These are phyloP conservation scores for Drosophila erecta DNA, from an alignment of 1,140 invertebrate genomes.

Conservation along the genomic window DNA sequence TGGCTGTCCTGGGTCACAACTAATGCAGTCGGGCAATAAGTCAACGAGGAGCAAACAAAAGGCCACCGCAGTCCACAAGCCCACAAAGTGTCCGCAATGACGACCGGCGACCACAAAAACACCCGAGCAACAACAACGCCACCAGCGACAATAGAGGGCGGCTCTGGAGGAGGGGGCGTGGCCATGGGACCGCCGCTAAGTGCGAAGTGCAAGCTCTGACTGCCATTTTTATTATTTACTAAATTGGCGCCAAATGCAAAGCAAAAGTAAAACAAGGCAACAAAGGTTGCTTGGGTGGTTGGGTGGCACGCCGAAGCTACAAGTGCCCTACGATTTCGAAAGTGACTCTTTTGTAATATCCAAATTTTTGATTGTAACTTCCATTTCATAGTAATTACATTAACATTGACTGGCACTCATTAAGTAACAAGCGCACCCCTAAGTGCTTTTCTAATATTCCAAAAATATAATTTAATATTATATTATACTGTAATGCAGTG, in stretches of 20 bases:
- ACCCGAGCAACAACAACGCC: conserved; percentile 23
- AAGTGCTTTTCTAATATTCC: too few relatives aligned
- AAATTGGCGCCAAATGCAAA: conserved; percentile 81
- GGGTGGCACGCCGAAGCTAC: not conserved
- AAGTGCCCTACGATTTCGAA: conserved; percentile 2
- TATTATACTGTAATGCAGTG: too few relatives aligned
- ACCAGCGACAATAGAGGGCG: conserved; percentile 7
- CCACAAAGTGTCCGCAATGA: conserved; percentile 74
- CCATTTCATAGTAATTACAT: too few relatives aligned
- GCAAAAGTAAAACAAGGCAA: conserved; percentile 57
- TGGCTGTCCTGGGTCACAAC: conserved; percentile 42
- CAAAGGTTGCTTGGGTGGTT: conserved; percentile 3
- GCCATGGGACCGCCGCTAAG: conserved; percentile 49
- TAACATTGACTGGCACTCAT: too few relatives aligned
- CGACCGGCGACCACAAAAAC: conserved; percentile 54
- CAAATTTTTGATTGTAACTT: too few relatives aligned
- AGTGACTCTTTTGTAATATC: too few relatives aligned
- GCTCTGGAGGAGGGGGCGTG: not conserved
- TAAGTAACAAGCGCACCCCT: too few relatives aligned
- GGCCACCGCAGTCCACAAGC: conserved; percentile 57
- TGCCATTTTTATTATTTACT: conserved; percentile 80
- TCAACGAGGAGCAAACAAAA: conserved; percentile 71
- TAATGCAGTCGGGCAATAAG: conserved; percentile 75
- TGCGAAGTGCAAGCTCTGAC: conserved; percentile 73
- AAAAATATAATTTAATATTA: too few relatives aligned